Percentiles rank a stretch among this genome's conserved stretches.
phyloP scores from a whole-genome alignment of 1,140 invertebrate species.

The Rhizoglyphus robini region DNA sequence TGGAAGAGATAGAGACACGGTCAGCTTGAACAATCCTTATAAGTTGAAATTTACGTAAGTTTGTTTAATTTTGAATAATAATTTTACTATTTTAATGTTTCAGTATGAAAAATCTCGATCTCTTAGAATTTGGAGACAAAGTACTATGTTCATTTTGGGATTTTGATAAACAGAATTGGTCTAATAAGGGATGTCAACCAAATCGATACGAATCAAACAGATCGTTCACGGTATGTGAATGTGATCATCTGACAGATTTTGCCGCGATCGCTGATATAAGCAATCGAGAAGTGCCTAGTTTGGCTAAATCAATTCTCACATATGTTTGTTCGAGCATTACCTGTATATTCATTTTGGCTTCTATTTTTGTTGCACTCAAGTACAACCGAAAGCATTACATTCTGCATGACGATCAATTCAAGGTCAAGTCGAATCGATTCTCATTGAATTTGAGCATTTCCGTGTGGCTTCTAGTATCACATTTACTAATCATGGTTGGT shows the following conservation, averaged over 20 bases:
- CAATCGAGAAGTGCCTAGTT: slow-evolving; percentile 10
- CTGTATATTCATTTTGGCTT: neutral
- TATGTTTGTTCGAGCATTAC: slow-evolving; percentile 15
- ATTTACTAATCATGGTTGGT: slow-evolving; percentile 7
- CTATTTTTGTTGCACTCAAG: slow-evolving; percentile 27
- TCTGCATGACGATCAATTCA: neutral
- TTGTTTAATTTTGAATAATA: neutral
- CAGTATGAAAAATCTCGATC: neutral
- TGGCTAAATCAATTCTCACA: slow-evolving; percentile 15
- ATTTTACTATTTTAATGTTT: neutral
- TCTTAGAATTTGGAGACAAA: slow-evolving; percentile 1
- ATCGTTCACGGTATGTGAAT: slow-evolving; percentile 32
- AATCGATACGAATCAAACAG: neutral
- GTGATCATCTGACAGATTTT: slow-evolving; percentile 39
- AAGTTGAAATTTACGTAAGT: neutral
- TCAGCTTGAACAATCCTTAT: neutral
- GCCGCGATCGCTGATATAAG: slow-evolving; percentile 52
- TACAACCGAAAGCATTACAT: slow-evolving; percentile 28
- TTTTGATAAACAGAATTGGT: neutral
- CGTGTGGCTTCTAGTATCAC: neutral
- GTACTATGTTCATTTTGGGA: slow-evolving; percentile 7
- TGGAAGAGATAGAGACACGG: neutral
- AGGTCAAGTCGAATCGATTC: neutral
- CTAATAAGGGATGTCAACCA: neutral
- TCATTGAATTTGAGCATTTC: neutral